Evolutionary conservation across 2,888 invertebrate species (phyloP), one percentile per base, ranked within the genome.

Genomic region (Iphiclides podalirius): DNA sequence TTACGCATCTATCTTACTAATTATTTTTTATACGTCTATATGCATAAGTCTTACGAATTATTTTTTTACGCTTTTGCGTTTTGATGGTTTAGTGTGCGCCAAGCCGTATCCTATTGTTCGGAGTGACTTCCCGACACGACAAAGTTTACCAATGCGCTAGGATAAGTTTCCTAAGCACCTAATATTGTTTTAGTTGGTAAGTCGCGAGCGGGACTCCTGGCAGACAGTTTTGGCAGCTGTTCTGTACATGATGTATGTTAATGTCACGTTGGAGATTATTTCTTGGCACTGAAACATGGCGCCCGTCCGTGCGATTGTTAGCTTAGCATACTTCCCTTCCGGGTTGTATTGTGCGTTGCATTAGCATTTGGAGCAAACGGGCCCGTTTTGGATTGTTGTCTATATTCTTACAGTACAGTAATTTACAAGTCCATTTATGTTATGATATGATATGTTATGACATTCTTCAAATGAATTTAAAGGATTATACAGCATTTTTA

Each of bases 251-350:
- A 86, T 83, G 78, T 82, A 86, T 85, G 84, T 77, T 84, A 81
- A 77, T 83, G 84, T 85, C 84, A 79, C 73, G 66, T 80, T 75
- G 74, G 79, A 85, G 84, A 85, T 86, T 86, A 86, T 84, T 80
- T 79, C 81, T 86, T 85, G 87, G 86, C 86, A 82, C 72, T 66
- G 73, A 70, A 66, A 75, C 76, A 70, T 66, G 72, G 70, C 63
- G 66, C 69, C 64, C 68, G 69, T 66, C 67, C 68, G 70, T 72
- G 73, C 72, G 66, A 79, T 77, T 76, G 77, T 80, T 79, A 79
- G 73, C 73, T 72, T 69, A 72, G 66, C 68, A 40, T 73, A 70
- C 77, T 64, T 75, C 71, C 67, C 72, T 75, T 76, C 61, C 62
- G 65, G 64, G 58, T 64, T 58, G 59, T 53, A 49, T 59, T 58